A percentile compares a stretch with the other conserved stretches of the same genome.
Evolutionary conservation across 2,888 invertebrate genomes (phyloP).

Genomic region (Calameuta idolon): DNA sequence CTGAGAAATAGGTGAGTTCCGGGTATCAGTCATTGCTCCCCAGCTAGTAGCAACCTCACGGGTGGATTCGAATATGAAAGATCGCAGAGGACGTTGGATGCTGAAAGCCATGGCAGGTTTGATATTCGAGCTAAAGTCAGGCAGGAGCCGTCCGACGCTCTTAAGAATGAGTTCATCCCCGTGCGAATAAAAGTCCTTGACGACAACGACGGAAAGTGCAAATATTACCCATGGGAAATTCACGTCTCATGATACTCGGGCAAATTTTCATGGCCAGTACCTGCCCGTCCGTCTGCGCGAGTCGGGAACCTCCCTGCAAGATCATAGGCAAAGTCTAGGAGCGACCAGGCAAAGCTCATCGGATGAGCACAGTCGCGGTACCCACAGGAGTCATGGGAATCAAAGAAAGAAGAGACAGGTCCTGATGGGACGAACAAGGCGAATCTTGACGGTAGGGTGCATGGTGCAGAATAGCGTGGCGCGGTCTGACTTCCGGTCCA

Average conservation of each 20-base stretch:
- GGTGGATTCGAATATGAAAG: background rate
- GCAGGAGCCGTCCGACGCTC: background rate
- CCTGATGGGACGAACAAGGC: background rate
- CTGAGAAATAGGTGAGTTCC: background rate
- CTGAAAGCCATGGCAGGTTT: background rate
- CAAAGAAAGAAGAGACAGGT: background rate
- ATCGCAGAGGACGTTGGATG: background rate
- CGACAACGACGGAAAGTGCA: background rate
- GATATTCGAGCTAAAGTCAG: background rate
- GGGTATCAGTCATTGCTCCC: background rate
- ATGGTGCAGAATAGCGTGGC: constrained; percentile 62
- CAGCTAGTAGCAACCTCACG: background rate
- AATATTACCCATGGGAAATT: background rate
- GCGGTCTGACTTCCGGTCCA: constrained; percentile 20
- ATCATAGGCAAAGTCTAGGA: background rate
- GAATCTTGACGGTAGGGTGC: constrained; percentile 40
- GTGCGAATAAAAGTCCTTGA: background rate
- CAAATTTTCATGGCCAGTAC: background rate
- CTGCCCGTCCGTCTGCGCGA: background rate
- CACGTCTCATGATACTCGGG: background rate
- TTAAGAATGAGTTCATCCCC: background rate
- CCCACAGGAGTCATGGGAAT: background rate
- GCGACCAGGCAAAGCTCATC: background rate
- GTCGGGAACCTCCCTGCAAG: background rate
- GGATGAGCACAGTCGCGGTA: background rate